Evolutionary conservation across 2,797 vertebrate genomes (phyloP), one percentile per base, ranked within the genome.

Genomic region (Hippoglossus hippoglossus): DNA sequence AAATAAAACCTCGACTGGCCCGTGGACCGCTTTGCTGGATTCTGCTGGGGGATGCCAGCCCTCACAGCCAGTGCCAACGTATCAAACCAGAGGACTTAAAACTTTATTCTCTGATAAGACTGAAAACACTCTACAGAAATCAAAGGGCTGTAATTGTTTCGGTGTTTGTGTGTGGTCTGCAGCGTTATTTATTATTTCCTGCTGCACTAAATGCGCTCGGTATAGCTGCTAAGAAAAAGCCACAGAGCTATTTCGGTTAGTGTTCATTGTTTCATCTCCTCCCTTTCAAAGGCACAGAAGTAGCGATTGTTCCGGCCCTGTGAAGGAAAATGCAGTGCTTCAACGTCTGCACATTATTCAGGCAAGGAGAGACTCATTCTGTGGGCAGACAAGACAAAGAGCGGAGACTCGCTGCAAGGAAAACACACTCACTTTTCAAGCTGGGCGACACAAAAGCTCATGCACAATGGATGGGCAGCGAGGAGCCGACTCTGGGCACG

Each of bases 241-340:
- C 41, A 21, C 25, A 41, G 10, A 36, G 22, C 54, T 39, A 21
- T 70, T 66, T 26, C 57, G 28, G 12, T 24, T 19, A 26, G 13
- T 22, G 34, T 51, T 59, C 0, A 51, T 63, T 56, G n/a, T 54
- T 79, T 78, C 31, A 64, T 76, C 66, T 59, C 6, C 47, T 15
- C 25, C 53, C 54, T 68, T 71, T 75, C 16, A 41, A 66, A 71
- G n/a, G 46, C 66, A 79, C 61, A 77, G 61, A 63, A 77, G 66
- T 13, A 63, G 4, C 36, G 39, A 52, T 57, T 73, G 61, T 77
- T 77, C 52, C 62, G 58, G 36, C 19, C 4, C 4, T 63, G 41
- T 34, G 4, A 53, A 22, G 55, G 39, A 54, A 77, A 73, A 75
- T 22, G 3, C 22, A 46, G 6, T 15, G 41, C 3, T 34, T 62